Conservation (phyloP, 2,113 vertebrate genomes). For the Panurus biarmicus region DNA sequence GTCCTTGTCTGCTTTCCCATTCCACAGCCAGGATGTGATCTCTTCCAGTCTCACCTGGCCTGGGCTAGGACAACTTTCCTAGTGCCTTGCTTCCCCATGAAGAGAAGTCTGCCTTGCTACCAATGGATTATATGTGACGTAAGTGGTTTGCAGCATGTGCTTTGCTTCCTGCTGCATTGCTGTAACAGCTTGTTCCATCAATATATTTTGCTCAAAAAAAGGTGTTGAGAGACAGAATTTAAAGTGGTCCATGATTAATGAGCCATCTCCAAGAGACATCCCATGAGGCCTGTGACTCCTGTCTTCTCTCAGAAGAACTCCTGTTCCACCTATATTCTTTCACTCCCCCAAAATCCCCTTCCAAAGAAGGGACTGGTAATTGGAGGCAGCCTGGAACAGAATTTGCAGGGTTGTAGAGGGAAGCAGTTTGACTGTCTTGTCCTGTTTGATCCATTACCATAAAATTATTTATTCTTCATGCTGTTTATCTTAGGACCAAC, state of each 20-base stretch:
- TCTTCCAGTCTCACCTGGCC: neutral
- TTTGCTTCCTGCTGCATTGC: neutral
- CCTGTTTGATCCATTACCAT: neutral
- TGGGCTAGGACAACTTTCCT: neutral
- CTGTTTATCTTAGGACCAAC: neutral
- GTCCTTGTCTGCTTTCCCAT: neutral
- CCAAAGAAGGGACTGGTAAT: neutral
- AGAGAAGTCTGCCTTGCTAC: neutral
- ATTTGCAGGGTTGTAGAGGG: neutral
- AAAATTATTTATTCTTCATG: neutral
- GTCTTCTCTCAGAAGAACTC: neutral
- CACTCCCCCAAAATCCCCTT: neutral
- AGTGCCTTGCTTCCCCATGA: neutral
- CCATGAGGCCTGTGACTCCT: neutral
- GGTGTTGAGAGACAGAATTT: neutral
- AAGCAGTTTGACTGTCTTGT: neutral
- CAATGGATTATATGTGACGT: neutral
- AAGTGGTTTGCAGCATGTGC: neutral
- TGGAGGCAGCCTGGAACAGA: neutral
- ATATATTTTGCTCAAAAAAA: neutral
- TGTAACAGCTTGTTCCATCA: neutral
- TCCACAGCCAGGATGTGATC: neutral
- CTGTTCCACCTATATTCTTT: neutral
- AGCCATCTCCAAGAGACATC: neutral
- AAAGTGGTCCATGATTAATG: neutral